Percentiles rank a stretch among this genome's conserved stretches.
Conservation (phyloP, 2,113 vertebrate species). For the Crocuta crocuta region DNA sequence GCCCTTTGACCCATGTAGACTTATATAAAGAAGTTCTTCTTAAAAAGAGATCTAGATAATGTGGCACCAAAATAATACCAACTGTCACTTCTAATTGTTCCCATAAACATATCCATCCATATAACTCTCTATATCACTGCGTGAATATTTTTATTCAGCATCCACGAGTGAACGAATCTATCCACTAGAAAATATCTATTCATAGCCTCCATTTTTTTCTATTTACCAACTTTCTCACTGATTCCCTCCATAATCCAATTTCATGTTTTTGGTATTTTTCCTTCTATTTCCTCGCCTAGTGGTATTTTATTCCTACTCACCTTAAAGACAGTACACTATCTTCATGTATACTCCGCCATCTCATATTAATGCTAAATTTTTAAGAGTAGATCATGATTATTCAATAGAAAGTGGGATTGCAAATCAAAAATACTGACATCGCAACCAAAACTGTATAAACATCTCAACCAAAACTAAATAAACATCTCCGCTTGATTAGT, state of each 20-base stretch:
- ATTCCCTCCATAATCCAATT: not conserved
- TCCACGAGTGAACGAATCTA: not conserved
- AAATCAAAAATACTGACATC: not conserved
- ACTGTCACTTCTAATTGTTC: not conserved
- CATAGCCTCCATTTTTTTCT: not conserved
- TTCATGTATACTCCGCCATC: not conserved
- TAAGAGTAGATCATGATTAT: not conserved
- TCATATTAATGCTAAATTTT: constrained; percentile 30
- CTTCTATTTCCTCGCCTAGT: not conserved
- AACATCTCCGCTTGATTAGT: not conserved
- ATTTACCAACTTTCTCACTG: not conserved
- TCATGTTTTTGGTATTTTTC: not conserved
- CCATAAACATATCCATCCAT: not conserved
- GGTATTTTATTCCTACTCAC: not conserved
- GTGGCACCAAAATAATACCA: not conserved
- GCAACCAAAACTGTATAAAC: not conserved
- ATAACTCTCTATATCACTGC: not conserved
- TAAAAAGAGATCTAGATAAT: not conserved
- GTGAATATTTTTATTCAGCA: not conserved
- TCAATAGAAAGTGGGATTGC: not conserved
- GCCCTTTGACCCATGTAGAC: not conserved
- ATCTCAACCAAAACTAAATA: not conserved
- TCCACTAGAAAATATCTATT: not conserved
- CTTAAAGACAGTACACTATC: not conserved
- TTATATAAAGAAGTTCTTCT: not conserved